phyloP scores from a whole-genome alignment of 2,113 vertebrate species.

The Chloropsis cyanopogon region DNA sequence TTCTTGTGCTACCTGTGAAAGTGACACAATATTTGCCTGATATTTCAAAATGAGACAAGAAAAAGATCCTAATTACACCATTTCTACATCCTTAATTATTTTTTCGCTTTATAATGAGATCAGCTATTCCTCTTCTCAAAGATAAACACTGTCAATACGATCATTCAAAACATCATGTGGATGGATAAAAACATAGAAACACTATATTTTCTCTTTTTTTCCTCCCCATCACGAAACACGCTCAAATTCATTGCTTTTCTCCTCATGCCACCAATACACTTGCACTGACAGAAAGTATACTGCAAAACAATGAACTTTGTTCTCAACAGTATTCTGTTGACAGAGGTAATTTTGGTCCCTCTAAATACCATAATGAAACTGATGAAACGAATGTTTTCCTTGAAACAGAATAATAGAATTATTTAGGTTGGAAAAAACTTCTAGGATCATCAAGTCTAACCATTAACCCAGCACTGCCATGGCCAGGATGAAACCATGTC shows the following conservation, averaged over 20 bases:
- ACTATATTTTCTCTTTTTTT: not conserved
- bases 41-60: not conserved
- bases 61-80: not conserved
- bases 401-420: not conserved
- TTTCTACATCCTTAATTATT: not conserved
- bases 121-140: not conserved
- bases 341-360: not conserved
- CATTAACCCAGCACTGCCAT: not conserved
- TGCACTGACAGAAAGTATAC: not conserved
- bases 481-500: not conserved
- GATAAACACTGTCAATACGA: not conserved
- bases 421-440: not conserved
- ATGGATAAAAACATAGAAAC: not conserved
- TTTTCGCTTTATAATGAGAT: not conserved
- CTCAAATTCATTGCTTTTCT: not conserved
- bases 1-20: not conserved
- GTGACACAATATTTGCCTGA: not conserved
- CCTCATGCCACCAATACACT: not conserved
- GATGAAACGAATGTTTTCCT: not conserved
- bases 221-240: accelerated
- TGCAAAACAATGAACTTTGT: not conserved
- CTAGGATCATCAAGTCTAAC: not conserved
- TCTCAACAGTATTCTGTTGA: not conserved
- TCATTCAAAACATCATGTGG: not conserved
- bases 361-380: not conserved